These are phyloP conservation scores for Strix aluco DNA, from an alignment of 2,113 vertebrate genomes.

Conservation along the genomic window DNA sequence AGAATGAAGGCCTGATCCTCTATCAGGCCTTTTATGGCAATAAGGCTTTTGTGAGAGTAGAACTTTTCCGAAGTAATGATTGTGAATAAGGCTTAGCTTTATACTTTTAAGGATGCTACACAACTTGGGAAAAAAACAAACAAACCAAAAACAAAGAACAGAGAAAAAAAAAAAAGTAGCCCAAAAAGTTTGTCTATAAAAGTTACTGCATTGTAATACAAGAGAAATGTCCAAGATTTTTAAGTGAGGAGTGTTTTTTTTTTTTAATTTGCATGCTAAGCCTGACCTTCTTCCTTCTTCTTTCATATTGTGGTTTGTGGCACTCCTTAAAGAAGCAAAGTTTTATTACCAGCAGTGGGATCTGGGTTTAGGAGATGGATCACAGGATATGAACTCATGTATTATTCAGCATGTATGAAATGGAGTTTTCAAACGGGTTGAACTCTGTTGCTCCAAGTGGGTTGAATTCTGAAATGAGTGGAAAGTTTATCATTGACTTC, in stretches of 20 bases:
- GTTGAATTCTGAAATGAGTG: background rate
- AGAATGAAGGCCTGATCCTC: background rate
- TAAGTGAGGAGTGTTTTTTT: fast-evolving
- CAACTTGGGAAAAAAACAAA: fast-evolving
- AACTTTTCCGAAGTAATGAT: background rate
- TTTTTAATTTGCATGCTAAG: background rate
- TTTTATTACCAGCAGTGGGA: background rate
- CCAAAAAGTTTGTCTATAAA: background rate
- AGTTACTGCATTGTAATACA: background rate
- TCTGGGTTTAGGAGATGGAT: background rate
- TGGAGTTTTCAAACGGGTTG: background rate
- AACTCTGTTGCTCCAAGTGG: background rate
- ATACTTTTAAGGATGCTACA: background rate
- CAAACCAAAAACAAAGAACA: too few species aligned
- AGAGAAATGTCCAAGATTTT: background rate
- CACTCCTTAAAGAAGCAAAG: background rate
- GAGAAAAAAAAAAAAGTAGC: fast-evolving
- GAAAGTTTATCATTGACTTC: background rate
- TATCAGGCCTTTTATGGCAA: background rate
- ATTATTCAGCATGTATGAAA: background rate
- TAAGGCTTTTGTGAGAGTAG: background rate
- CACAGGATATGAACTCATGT: background rate
- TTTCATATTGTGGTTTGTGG: background rate
- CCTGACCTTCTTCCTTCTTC: background rate
- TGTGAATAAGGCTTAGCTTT: background rate